Percentiles rank a stretch among this genome's conserved stretches.
phyloP scores from a whole-genome alignment of 1,140 invertebrate species.

The Adoxophyes honmai region DNA sequence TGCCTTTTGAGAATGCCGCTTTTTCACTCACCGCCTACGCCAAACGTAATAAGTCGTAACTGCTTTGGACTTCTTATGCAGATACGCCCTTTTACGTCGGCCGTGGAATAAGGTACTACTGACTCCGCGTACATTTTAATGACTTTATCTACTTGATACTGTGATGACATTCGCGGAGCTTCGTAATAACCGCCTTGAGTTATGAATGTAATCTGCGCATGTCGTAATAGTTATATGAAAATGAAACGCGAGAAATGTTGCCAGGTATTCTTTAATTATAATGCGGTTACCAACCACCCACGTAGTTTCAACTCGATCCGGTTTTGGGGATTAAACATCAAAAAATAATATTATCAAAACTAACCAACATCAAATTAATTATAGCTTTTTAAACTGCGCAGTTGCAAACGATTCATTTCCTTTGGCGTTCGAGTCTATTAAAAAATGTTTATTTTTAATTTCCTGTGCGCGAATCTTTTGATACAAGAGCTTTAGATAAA shows the following conservation, averaged over 20 bases:
- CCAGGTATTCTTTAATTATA: constrained; percentile 45
- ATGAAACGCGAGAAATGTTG: constrained; percentile 45
- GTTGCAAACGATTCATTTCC: constrained; percentile 1
- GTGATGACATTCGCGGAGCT: constrained; percentile 24
- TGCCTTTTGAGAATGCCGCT: constrained; percentile 39
- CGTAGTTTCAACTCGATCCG: constrained; percentile 19
- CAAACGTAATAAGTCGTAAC: too few relatives aligned
- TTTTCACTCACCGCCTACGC: not conserved
- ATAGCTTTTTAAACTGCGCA: constrained; percentile 1
- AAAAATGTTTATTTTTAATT: constrained; percentile 3
- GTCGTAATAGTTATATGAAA: constrained; percentile 48
- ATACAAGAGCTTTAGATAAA: not conserved
- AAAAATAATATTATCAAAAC: not conserved
- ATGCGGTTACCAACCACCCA: constrained; percentile 35
- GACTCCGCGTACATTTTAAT: constrained; percentile 32
- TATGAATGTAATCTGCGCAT: constrained; percentile 49
- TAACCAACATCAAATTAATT: too few relatives aligned
- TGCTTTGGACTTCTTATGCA: too few relatives aligned
- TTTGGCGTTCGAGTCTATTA: not conserved
- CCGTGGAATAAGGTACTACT: too few relatives aligned
- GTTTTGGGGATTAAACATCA: constrained; percentile 15
- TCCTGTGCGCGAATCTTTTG: not conserved
- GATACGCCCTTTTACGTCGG: too few relatives aligned
- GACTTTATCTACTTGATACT: constrained; percentile 41
- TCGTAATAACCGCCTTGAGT: constrained; percentile 31